These are phyloP conservation scores for Patella pellucida DNA, from an alignment of 2,888 invertebrate genomes.

Conservation along the genomic window DNA sequence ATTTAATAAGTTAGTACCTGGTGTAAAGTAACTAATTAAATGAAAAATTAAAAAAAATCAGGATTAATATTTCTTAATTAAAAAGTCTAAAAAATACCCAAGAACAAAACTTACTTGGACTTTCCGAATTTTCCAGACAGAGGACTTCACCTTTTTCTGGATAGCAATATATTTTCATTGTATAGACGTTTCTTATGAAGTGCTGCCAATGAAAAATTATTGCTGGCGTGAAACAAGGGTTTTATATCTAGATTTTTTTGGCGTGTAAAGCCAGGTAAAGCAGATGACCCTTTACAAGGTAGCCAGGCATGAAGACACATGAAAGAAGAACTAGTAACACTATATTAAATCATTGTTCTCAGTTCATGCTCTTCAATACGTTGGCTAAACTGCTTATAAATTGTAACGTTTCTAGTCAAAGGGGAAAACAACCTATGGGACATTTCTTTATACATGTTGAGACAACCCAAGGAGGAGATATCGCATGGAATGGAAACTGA, in stretches of 20 bases:
- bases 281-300: conserved; percentile 23
- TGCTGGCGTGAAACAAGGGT: conserved; percentile 10
- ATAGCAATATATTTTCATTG: conserved; percentile 21
- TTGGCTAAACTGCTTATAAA: conserved; percentile 21
- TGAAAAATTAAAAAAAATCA: too few species aligned
- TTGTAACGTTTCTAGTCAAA: conserved; percentile 19
- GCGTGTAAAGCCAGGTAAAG: conserved; percentile 18
- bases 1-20: too few species aligned
- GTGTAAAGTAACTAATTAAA: too few species aligned
- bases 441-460: conserved; percentile 3
- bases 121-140: conserved; percentile 17
- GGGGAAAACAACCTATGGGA: conserved; percentile 8
- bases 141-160: conserved; percentile 14
- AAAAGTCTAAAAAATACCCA: too few species aligned
- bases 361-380: conserved; percentile 15
- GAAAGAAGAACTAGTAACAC: conserved; percentile 17
- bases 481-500: not conserved
- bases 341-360: conserved; percentile 26
- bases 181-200: not conserved
- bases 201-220: conserved; percentile 9
- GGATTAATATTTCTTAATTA: too few species aligned
- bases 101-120: conserved; percentile 14
- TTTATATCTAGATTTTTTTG: conserved; percentile 14
- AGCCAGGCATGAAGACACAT: conserved; percentile 22
- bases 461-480: conserved; percentile 1